Evolutionary conservation across 2,888 invertebrate species (phyloP).

Genomic region (Globia sparganii): DNA sequence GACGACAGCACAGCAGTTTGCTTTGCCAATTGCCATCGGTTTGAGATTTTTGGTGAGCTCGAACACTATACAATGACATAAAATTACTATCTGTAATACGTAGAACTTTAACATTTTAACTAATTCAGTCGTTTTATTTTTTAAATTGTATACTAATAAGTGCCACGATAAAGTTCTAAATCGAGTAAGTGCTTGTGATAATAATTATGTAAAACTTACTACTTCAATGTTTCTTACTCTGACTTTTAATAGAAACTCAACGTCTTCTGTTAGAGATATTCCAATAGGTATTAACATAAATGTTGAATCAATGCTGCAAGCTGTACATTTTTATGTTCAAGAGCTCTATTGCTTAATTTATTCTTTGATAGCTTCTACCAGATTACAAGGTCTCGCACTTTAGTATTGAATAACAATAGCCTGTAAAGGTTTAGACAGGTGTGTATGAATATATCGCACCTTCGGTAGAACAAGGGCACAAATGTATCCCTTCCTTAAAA

Average conservation of each 20-base stretch:
- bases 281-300: not conserved
- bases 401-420: slow-evolving; percentile 7
- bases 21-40: slow-evolving; percentile 44
- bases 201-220: slow-evolving; percentile 65
- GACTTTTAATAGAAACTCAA: slow-evolving; percentile 17
- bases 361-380: slow-evolving; percentile 10
- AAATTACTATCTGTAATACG: slow-evolving; percentile 54
- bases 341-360: not conserved
- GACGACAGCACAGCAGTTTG: slow-evolving; percentile 46
- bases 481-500: too few species aligned
- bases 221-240: slow-evolving; percentile 29
- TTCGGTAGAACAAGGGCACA: too few species aligned
- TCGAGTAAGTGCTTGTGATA: slow-evolving; percentile 58
- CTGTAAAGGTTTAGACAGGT: slow-evolving; percentile 25
- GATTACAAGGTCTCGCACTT: slow-evolving; percentile 35
- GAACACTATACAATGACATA: slow-evolving; percentile 54
- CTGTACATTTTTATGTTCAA: not conserved
- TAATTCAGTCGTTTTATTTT: slow-evolving; percentile 42
- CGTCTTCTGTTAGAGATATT: slow-evolving; percentile 10
- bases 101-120: slow-evolving; percentile 37
- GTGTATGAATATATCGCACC: slow-evolving; percentile 25
- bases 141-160: slow-evolving; percentile 52
- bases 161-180: slow-evolving; percentile 62
- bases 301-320: not conserved
- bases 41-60: slow-evolving; percentile 56